phyloP scores from a whole-genome alignment of 2,888 invertebrate species.

The Stenotaenia linearis region DNA sequence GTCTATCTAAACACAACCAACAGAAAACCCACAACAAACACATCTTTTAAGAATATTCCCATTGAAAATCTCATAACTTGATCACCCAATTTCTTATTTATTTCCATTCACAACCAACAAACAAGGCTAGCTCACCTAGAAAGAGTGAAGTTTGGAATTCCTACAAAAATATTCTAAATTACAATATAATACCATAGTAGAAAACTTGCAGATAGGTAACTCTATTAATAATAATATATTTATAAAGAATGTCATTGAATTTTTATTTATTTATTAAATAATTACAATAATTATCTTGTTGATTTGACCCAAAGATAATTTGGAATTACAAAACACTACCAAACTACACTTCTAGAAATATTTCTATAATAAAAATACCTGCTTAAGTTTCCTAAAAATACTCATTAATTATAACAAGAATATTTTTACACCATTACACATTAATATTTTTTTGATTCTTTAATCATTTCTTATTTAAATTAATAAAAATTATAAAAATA shows the following conservation, averaged over 20 bases:
- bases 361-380: conserved; percentile 9
- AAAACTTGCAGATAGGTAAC: neutral
- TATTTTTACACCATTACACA: conserved; percentile 9
- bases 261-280: too few relatives aligned
- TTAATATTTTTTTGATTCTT: neutral
- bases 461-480: neutral
- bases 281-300: neutral
- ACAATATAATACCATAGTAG: conserved; percentile 9
- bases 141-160: neutral
- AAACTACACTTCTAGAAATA: conserved; percentile 9
- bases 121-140: conserved; percentile 1
- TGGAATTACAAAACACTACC: neutral
- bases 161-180: conserved; percentile 9
- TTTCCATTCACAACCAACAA: neutral
- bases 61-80: too few relatives aligned
- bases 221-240: neutral
- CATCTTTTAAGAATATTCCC: too few relatives aligned
- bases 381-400: neutral
- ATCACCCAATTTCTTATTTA: neutral
- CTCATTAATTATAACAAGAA: neutral
- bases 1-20: neutral
- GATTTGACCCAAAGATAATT: neutral
- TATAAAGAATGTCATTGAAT: neutral
- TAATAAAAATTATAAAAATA: neutral
- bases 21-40: too few relatives aligned